phyloP scores from a whole-genome alignment of 2,797 vertebrate species.

The Karalla daura region DNA sequence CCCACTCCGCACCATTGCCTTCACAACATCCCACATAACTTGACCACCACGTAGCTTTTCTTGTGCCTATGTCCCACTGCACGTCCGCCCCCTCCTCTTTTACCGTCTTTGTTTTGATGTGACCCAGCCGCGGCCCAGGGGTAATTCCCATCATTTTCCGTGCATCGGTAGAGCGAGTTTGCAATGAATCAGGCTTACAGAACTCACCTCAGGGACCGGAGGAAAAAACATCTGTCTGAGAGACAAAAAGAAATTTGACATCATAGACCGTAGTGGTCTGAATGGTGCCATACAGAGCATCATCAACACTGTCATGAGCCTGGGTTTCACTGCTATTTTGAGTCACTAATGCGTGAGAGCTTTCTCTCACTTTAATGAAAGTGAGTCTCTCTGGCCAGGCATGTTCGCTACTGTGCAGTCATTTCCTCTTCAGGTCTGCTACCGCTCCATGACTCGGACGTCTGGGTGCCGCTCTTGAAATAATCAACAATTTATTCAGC shows the following conservation, averaged over 20 bases:
- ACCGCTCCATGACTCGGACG: conserved; percentile 4
- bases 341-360: conserved; percentile 1
- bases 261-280: conserved; percentile 6
- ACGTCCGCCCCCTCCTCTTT: conserved; percentile 1
- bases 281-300: background rate
- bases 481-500: background rate
- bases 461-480: background rate
- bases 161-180: conserved; percentile 46
- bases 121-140: conserved; percentile 33
- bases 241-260: conserved; percentile 9
- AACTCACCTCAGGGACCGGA: conserved; percentile 16
- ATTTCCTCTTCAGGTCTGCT: conserved; percentile 29
- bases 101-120: conserved; percentile 33
- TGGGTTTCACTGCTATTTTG: background rate
- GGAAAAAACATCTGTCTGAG: conserved; percentile 52
- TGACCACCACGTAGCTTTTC: conserved; percentile 45
- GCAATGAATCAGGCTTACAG: conserved; percentile 49
- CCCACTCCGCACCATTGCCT: conserved; percentile 25
- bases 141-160: conserved; percentile 67
- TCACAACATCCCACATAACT: conserved; percentile 48
- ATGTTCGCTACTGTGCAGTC: conserved; percentile 9
- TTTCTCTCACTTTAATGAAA: conserved; percentile 42
- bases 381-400: background rate
- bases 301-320: background rate
- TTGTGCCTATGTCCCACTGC: conserved; percentile 6